Percentiles rank a stretch among this genome's conserved stretches.
phyloP scores from a whole-genome alignment of 2,113 vertebrate genomes.

The Psettodes erumei region DNA sequence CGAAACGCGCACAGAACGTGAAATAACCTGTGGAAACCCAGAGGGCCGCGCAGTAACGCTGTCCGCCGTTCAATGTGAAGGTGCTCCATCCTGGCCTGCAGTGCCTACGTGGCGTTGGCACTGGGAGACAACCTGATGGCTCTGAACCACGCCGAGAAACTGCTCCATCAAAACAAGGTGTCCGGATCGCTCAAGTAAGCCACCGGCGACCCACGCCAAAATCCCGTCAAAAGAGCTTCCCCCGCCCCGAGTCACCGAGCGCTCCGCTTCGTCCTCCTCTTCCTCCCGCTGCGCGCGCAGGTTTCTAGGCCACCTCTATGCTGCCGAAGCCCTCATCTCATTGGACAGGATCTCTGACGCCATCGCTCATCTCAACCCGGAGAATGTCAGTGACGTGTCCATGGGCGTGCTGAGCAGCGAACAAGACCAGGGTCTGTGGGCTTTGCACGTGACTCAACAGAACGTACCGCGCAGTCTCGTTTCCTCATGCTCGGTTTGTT shows the following conservation, averaged over 20 bases:
- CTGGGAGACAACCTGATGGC: constrained; percentile 98
- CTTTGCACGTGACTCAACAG: neutral
- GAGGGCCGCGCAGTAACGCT: neutral
- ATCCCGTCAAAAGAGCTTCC: too few species aligned
- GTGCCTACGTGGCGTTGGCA: constrained; percentile 94
- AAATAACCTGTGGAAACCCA: too few species aligned
- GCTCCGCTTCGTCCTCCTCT: neutral
- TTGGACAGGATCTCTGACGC: constrained; percentile 98
- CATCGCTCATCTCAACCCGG: constrained; percentile 95
- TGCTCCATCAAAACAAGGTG: constrained; percentile 95
- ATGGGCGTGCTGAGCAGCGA: constrained; percentile 92
- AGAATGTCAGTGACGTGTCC: constrained; percentile 97
- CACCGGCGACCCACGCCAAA: too few species aligned
- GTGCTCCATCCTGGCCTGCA: constrained; percentile 96
- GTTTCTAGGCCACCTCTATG: constrained; percentile 97
- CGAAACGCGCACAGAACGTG: neutral
- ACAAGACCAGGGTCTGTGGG: constrained; percentile 92
- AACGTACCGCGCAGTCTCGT: fast-evolving
- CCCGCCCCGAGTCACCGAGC: neutral
- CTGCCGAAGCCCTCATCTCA: constrained; percentile 98
- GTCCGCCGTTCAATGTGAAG: constrained; percentile 69
- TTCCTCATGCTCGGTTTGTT: neutral
- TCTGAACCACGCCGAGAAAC: constrained; percentile 94
- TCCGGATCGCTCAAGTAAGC: constrained; percentile 98
- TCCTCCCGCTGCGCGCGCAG: constrained; percentile 78